Conservation (phyloP, 2,888 invertebrate species). For the Sarcophaga carnaria region DNA sequence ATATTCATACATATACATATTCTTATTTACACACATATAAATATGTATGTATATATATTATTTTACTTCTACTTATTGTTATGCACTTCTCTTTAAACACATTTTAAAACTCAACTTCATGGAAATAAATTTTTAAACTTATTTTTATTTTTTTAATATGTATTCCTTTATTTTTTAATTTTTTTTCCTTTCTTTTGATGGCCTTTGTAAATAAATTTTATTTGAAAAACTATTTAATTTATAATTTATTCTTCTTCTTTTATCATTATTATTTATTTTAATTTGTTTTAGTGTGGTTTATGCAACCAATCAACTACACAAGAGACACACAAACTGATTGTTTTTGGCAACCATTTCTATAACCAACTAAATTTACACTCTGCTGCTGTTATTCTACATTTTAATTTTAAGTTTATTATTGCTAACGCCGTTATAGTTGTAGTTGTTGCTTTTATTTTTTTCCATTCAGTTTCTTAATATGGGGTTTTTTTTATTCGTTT, state of each 20-base stretch:
- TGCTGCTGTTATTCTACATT: slow-evolving; percentile 53
- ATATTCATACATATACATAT: too few species aligned
- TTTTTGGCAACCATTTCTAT: slow-evolving; percentile 56
- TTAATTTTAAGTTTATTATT: slow-evolving; percentile 35
- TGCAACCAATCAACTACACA: slow-evolving; percentile 60
- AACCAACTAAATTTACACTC: slow-evolving; percentile 55
- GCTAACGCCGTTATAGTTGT: background rate
- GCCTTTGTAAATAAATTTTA: slow-evolving; percentile 11
- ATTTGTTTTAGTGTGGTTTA: slow-evolving; percentile 54
- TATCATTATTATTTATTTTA: slow-evolving; percentile 3
- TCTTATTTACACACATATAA: too few species aligned
- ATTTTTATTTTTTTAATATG: background rate
- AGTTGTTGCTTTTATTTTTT: slow-evolving; percentile 37
- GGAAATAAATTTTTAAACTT: background rate
- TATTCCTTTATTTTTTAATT: background rate
- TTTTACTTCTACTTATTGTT: slow-evolving; percentile 18
- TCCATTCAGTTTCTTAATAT: slow-evolving; percentile 33
- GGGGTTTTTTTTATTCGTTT: slow-evolving; percentile 42
- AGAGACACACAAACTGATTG: slow-evolving; percentile 53
- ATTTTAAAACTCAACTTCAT: background rate
- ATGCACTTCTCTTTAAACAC: slow-evolving; percentile 25
- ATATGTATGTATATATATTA: background rate
- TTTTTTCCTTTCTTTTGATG: background rate
- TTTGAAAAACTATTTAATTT: background rate
- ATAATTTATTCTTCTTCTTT: background rate